Percentiles rank a stretch among this genome's conserved stretches.
phyloP scores from a whole-genome alignment of 2,797 vertebrate genomes.

The Crenichthys baileyi region DNA sequence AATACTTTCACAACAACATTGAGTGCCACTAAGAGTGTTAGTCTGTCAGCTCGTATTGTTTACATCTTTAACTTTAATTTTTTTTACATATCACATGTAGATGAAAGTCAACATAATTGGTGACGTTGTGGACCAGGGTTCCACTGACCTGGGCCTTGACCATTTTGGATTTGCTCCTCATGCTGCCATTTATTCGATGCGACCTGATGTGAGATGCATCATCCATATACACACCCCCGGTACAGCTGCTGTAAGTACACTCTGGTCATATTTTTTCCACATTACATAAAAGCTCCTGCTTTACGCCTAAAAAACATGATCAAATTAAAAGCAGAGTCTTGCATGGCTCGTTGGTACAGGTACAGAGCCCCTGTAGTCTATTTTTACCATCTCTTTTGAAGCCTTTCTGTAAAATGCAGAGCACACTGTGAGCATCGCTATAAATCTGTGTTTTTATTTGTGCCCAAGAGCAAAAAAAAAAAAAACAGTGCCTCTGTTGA shows the following conservation, averaged over 20 bases:
- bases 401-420: constrained; percentile 49
- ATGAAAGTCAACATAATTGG: constrained; percentile 96
- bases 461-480: constrained; percentile 40
- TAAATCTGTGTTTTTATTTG: constrained; percentile 51
- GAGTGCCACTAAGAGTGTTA: not conserved
- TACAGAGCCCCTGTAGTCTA: constrained; percentile 32
- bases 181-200: constrained; percentile 91
- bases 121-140: constrained; percentile 92
- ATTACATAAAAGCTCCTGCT: constrained; percentile 40
- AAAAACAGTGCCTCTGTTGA: constrained; percentile 49
- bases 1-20: not conserved
- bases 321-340: constrained; percentile 46
- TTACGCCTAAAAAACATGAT: constrained; percentile 33
- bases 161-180: constrained; percentile 90
- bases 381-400: constrained; percentile 58
- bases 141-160: constrained; percentile 87
- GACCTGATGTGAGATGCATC: constrained; percentile 93
- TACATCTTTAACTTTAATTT: not conserved
- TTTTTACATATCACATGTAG: constrained; percentile 67
- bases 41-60: not conserved
- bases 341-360: constrained; percentile 42
- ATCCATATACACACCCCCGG: constrained; percentile 92
- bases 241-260: constrained; percentile 90
- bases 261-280: constrained; percentile 34
- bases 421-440: constrained; percentile 27